Conservation (phyloP, 1,140 invertebrate genomes). For the Propsilocerus akamusi region DNA sequence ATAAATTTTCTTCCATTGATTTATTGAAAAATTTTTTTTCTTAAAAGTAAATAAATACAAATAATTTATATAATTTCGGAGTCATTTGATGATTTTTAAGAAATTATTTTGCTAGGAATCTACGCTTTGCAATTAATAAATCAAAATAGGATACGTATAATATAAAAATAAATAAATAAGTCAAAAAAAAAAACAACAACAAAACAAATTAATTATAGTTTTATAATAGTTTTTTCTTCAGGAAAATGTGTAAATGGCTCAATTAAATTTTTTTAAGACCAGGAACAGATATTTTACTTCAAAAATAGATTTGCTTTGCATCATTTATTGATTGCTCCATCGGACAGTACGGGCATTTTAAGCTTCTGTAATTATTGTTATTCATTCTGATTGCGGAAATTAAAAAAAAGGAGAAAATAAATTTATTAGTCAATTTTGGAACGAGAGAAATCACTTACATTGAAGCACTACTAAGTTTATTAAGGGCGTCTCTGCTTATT, state of each 20-base stretch:
- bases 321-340: conserved; percentile 88
- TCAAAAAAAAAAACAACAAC: too few relatives aligned
- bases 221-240: too few relatives aligned
- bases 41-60: too few relatives aligned
- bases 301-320: conserved; percentile 84
- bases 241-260: not conserved
- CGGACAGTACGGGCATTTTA: conserved; percentile 97
- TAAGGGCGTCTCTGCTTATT: conserved; percentile 90
- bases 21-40: too few relatives aligned
- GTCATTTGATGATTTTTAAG: too few relatives aligned
- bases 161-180: too few relatives aligned
- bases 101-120: too few relatives aligned
- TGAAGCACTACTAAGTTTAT: conserved; percentile 80
- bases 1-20: too few relatives aligned
- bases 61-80: too few relatives aligned
- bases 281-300: not conserved
- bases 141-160: too few relatives aligned
- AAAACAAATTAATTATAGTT: too few relatives aligned
- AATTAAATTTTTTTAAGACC: not conserved
- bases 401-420: not conserved
- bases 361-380: conserved; percentile 36
- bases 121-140: too few relatives aligned
- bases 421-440: not conserved
- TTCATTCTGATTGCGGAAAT: conserved; percentile 11
- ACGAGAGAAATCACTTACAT: conserved; percentile 59